A percentile compares a stretch with the other conserved stretches of the same genome.
Evolutionary conservation across 2,888 invertebrate species (phyloP).

Genomic region (Thyatira batis): DNA sequence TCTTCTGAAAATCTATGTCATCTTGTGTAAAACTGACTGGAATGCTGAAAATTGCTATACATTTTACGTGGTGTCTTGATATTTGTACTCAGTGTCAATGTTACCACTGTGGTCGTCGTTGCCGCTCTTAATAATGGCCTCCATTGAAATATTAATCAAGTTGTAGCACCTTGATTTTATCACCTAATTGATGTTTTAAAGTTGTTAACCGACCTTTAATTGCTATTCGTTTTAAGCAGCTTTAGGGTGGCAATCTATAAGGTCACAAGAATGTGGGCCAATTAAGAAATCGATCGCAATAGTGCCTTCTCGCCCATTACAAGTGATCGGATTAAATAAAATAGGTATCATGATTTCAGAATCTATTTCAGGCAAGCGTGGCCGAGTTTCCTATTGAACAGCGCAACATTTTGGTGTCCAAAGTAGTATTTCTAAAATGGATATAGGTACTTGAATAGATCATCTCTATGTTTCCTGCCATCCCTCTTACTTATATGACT

Average conservation of each 20-base stretch:
- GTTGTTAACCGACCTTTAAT: neutral
- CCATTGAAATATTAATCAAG: neutral
- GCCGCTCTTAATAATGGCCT: neutral
- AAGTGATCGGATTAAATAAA: neutral
- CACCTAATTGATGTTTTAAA: neutral
- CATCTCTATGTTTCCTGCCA: neutral
- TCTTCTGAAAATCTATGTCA: conserved; percentile 5
- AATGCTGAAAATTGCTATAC: neutral
- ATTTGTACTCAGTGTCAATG: neutral
- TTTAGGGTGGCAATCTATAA: conserved; percentile 28
- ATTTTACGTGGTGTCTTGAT: neutral
- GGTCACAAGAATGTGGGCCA: conserved; percentile 31
- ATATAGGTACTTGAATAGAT: neutral
- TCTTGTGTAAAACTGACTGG: conserved; percentile 7
- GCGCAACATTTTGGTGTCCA: neutral
- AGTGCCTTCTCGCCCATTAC: neutral
- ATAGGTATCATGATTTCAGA: neutral
- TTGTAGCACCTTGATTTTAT: neutral
- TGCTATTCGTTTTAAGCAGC: neutral
- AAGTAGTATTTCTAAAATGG: neutral
- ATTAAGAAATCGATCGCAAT: conserved; percentile 15
- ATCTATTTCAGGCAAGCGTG: neutral
- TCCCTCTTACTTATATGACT: neutral
- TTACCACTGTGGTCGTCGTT: neutral
- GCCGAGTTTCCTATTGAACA: neutral